Base-by-base conservation (phyloP, 2,888 invertebrate species). In the Drosophila cognata region DNA sequence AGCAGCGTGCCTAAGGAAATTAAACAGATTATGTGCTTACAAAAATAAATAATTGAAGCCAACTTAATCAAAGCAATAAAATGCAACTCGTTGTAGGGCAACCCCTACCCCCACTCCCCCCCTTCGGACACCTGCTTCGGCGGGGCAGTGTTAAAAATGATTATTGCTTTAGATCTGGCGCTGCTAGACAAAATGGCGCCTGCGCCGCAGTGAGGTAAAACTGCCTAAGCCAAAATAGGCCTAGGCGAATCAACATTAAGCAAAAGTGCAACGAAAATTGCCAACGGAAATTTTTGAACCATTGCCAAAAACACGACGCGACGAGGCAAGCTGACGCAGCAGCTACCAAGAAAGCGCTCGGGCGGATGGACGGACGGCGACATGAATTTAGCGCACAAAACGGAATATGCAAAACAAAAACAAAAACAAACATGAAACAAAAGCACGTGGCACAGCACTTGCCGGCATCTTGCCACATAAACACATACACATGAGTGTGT, bases 211-310 rank as follows among this genome's bases (percentile, higher is more conserved):
- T 68, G 43, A 59, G 64, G 56, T 56, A 63, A 51, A 56, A 74
- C 65, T 51, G 70, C 71, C 74, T 71, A 75, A 79, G 75, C 67
- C 71, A 71, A 75, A 81, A 74, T 79, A 89, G 89, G 85, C 89
- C 85, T 89, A 86, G 74, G 73, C 85, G 85, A 86, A 89, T 86
- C 84, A 89, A 84, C 84, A 77, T 76, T 79, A 79, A 87, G 87
- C 85, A 81, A 73, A 74, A 79, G 75, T 79, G 84, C 89, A 79
- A 63, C 84, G 82, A 77, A 74, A 76, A 74, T 69, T 67, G 68
- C 74, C 76, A 84, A 74, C 76, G 56, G 59, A 66, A 59, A 55
- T 59, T 71, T 57, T 82, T 84, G 81, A 85, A 79, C 57, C 71
- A 51, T 73, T 88, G 86, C 84, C 87, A 79, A 84, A 84, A 87